phyloP scores from a whole-genome alignment of 2,113 vertebrate genomes.

The Ariopsis seemanni region DNA sequence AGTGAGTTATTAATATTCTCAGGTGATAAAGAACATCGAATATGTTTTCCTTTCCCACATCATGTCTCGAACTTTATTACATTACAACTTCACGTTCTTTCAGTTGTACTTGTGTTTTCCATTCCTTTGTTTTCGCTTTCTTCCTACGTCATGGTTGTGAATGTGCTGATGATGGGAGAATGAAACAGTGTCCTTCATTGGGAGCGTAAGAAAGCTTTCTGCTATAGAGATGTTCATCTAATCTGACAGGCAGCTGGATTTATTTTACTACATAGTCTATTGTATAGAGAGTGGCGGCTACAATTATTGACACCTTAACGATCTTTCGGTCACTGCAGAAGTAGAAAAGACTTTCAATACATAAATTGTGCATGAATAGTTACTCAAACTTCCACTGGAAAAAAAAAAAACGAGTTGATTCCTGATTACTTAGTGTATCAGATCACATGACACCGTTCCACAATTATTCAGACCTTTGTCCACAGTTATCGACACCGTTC shows the following conservation, averaged over 20 bases:
- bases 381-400: too few relatives aligned
- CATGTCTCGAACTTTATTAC: background rate
- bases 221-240: background rate
- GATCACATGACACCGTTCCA: too few relatives aligned
- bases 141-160: background rate
- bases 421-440: too few relatives aligned
- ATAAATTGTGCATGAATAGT: too few relatives aligned
- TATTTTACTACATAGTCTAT: background rate
- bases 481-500: too few relatives aligned
- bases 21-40: background rate
- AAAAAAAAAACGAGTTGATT: too few relatives aligned
- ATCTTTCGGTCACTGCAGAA: too few relatives aligned
- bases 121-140: background rate
- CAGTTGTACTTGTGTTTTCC: background rate
- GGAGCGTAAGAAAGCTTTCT: background rate
- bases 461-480: too few relatives aligned
- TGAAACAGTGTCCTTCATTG: background rate
- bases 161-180: background rate
- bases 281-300: background rate
- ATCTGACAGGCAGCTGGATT: background rate
- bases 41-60: background rate
- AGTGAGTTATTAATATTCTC: slow-evolving; percentile 4
- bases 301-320: too few relatives aligned
- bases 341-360: too few relatives aligned
- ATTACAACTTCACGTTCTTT: background rate